Evolutionary conservation across 2,888 invertebrate genomes (phyloP).

Genomic region (Gryllus longicercus): DNA sequence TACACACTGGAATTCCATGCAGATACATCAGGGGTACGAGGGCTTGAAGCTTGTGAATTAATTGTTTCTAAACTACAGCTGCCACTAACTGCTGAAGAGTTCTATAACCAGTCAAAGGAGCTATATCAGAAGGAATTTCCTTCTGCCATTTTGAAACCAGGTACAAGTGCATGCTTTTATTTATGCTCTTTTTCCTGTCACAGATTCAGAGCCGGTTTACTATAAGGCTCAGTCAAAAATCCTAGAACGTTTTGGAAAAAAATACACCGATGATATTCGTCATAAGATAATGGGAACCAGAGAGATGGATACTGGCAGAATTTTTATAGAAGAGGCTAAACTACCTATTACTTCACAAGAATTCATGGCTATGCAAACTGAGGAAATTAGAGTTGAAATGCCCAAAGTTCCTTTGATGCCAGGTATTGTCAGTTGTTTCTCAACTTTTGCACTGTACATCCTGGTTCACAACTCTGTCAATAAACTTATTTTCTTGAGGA

Average conservation of each 20-base stretch:
- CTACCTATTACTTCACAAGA: constrained; percentile 66
- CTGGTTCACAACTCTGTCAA: background rate
- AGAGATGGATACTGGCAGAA: constrained; percentile 65
- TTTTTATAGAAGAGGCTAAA: constrained; percentile 63
- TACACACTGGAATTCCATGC: constrained; percentile 78
- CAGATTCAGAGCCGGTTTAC: constrained; percentile 54
- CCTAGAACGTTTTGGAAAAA: constrained; percentile 67
- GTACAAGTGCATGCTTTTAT: background rate
- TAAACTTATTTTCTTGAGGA: no score
- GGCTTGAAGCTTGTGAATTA: constrained; percentile 64
- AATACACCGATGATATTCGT: constrained; percentile 75
- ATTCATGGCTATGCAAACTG: constrained; percentile 60
- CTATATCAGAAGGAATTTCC: constrained; percentile 24
- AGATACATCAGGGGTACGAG: constrained; percentile 71
- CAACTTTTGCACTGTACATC: background rate
- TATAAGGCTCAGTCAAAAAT: constrained; percentile 67
- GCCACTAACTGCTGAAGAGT: constrained; percentile 65
- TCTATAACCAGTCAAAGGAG: constrained; percentile 41
- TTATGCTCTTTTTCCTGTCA: background rate
- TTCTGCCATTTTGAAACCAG: constrained; percentile 19
- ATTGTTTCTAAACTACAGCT: constrained; percentile 64
- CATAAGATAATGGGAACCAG: constrained; percentile 74
- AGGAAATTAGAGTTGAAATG: constrained; percentile 59
- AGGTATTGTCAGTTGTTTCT: constrained; percentile 51
- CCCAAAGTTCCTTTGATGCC: constrained; percentile 62